Evolutionary conservation across 2,113 vertebrate species (phyloP).

Genomic region (Chlorocebus sabaeus): DNA sequence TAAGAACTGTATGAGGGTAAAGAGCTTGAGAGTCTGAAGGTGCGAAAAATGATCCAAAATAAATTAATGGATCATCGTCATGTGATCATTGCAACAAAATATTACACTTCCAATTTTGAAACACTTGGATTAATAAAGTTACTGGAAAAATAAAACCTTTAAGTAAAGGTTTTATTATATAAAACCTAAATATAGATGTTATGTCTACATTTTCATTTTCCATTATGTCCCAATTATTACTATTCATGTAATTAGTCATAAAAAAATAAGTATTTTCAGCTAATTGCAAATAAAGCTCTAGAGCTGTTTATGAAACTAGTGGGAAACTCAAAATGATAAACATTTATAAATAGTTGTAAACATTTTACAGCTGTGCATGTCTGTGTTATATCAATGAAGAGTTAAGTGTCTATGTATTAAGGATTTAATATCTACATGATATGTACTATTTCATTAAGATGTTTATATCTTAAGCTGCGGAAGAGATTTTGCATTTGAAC

Average conservation of each 20-base stretch:
- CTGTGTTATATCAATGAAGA: not conserved
- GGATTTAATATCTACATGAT: not conserved
- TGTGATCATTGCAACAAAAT: not conserved
- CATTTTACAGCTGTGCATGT: not conserved
- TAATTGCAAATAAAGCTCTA: slow-evolving; percentile 33
- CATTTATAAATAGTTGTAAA: slow-evolving; percentile 5
- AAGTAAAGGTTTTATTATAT: not conserved
- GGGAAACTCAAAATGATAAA: slow-evolving; percentile 13
- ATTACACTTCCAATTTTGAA: not conserved
- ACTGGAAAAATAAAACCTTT: not conserved
- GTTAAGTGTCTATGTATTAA: not conserved
- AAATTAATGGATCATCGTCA: not conserved
- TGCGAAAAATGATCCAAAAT: not conserved
- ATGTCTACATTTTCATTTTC: not conserved
- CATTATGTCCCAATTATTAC: not conserved
- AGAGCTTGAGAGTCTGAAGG: not conserved
- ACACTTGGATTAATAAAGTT: not conserved
- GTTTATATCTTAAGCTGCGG: not conserved
- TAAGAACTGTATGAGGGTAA: not conserved
- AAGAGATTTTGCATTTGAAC: not conserved
- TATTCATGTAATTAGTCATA: not conserved
- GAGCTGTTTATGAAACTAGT: not conserved
- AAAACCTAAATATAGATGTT: no score
- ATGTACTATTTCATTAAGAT: not conserved
- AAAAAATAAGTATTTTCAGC: slow-evolving; percentile 19